Evolutionary conservation across 2,797 vertebrate genomes (phyloP).

Genomic region (Anabas testudineus): DNA sequence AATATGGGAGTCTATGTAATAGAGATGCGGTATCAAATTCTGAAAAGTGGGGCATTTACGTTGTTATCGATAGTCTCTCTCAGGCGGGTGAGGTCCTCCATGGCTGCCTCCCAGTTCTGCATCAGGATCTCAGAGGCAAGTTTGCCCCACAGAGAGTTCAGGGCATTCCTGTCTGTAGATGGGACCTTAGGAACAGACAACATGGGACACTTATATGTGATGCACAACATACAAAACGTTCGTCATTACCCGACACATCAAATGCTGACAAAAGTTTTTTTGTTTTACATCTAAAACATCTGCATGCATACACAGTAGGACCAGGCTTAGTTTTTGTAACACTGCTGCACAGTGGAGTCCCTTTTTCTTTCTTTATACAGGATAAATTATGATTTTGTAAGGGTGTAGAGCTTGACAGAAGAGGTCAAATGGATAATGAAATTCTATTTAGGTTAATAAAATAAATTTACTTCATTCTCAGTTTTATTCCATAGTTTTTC

Average conservation of each 20-base stretch:
- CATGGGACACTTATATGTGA: constrained; percentile 25
- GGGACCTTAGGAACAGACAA: constrained; percentile 88
- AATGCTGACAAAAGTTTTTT: constrained; percentile 15
- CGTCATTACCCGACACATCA: constrained; percentile 6
- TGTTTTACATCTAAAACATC: no score
- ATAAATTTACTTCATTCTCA: constrained; percentile 62
- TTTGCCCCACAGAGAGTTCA: constrained; percentile 98
- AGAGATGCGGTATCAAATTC: constrained; percentile 83
- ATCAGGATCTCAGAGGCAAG: constrained; percentile 98
- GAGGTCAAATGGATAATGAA: constrained; percentile 68
- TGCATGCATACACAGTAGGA: no score
- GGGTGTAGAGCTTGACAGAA: constrained; percentile 48
- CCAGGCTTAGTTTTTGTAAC: constrained; percentile 45
- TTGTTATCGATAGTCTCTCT: constrained; percentile 99
- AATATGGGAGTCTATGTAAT: constrained; percentile 84
- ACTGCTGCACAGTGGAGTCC: constrained; percentile 40
- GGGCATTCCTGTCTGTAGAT: constrained; percentile 94
- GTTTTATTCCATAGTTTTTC: constrained; percentile 50
- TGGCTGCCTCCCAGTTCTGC: constrained; percentile 99
- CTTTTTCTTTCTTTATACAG: constrained; percentile 66
- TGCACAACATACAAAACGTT: constrained; percentile 22
- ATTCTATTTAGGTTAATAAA: constrained; percentile 66
- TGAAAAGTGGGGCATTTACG: constrained; percentile 87
- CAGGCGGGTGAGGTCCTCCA: constrained; percentile 98
- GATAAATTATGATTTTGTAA: constrained; percentile 69